Base-by-base conservation (phyloP, 2,113 vertebrate genomes). In the Syngnathus typhle region DNA sequence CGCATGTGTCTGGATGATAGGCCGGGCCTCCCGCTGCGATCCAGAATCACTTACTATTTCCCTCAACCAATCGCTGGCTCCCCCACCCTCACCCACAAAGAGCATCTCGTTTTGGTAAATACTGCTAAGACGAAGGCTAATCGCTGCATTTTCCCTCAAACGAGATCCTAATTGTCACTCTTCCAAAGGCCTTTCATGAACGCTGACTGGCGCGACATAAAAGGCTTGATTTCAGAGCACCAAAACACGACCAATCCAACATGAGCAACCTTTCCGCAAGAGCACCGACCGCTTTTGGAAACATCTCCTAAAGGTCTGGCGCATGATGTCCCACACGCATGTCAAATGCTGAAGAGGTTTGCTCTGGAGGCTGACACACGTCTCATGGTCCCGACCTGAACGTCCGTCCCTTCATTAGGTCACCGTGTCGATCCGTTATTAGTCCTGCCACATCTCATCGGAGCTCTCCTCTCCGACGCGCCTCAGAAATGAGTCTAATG, bases 401-500 rank as follows among this genome's bases (percentile, higher is more conserved):
- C n/a, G 60, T 75, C 75, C 58, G 12, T 43, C 41, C 27, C 60
- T 70, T 82, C 76, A 81, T 85, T 81, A 84, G 76, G 69, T 68
- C 60, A 21, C 37, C 5, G 49, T 23, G 75, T 49, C 68, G 73
- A 67, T 16, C 65, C 55, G 60, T 76, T 71, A 84, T 85, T 81
- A 81, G 71, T 23, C 64, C 82, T 82, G 85, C 80, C 84, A 86
- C 77, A 77, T 83, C 80, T 82, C 70, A 80, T 85, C 79, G 70
- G 16, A 78, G 82, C 78, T 23, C 65, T 44, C 70, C 60, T 16
- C 32, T 4, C 44, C 55, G 43, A 61, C 71, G 69, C 19, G 32
- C 67, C 69, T 65, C 75, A 79, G 77, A 82, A 73, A 82, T 76
- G 66, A 88, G 76, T 84, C 77, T 76, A 68, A 69, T 47, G 64